Conservation (phyloP, 2,113 vertebrate species). For the Pomatorhinus ruficollis region DNA sequence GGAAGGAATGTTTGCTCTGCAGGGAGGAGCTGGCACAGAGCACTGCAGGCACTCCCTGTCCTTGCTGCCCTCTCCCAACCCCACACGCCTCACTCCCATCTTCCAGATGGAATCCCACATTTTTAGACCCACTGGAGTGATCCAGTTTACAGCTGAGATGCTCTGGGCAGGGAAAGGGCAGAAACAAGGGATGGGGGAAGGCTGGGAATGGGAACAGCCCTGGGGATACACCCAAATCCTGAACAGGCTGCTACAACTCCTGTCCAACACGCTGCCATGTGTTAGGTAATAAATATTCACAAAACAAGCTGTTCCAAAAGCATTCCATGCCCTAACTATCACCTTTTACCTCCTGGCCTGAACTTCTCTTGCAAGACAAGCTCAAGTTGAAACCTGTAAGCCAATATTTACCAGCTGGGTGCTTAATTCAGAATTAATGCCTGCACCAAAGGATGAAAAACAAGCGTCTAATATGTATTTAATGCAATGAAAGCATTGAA, state of each 20-base stretch:
- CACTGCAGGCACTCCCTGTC: not conserved
- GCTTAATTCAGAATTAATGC: not conserved
- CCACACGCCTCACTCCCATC: rapidly evolving
- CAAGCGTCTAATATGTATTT: not conserved
- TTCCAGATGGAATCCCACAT: not conserved
- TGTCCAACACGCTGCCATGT: rapidly evolving
- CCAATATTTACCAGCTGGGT: not conserved
- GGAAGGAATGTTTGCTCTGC: not conserved
- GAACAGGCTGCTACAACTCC: not conserved
- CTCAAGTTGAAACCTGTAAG: not conserved
- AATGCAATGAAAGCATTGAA: not conserved
- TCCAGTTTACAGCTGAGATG: not conserved
- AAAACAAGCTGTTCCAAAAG: not conserved
- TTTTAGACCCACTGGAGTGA: rapidly evolving
- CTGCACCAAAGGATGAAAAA: not conserved
- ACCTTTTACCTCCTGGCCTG: not conserved
- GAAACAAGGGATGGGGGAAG: not conserved
- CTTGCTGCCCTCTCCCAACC: rapidly evolving
- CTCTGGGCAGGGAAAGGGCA: not conserved
- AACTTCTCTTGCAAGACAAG: not conserved
- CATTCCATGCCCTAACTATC: not conserved
- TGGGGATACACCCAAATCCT: not conserved
- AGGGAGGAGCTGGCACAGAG: not conserved
- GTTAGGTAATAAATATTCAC: not conserved
- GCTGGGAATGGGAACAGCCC: not conserved